phyloP scores from a whole-genome alignment of 2,888 invertebrate genomes.

The Platypus cylindrus region DNA sequence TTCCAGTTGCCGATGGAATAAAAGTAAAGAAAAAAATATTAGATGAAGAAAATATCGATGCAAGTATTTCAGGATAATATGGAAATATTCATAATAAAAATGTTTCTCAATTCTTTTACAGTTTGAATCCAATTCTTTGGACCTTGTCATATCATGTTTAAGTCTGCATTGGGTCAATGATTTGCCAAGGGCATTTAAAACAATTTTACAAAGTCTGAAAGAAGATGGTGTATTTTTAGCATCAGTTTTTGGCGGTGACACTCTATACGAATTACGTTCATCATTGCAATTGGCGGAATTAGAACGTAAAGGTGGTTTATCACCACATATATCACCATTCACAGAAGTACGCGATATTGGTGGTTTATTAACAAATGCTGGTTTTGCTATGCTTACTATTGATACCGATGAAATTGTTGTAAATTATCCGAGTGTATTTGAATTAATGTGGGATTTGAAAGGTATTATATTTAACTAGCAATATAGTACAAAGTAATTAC shows the following conservation, averaged over 20 bases:
- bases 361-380: slow-evolving; percentile 68
- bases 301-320: slow-evolving; percentile 80
- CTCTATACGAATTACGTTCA: slow-evolving; percentile 78
- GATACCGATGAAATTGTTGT: slow-evolving; percentile 87
- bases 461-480: slow-evolving; percentile 34
- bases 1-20: slow-evolving; percentile 43
- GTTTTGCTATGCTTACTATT: slow-evolving; percentile 84
- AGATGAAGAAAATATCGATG: slow-evolving; percentile 74
- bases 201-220: slow-evolving; percentile 57
- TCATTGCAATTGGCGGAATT: slow-evolving; percentile 87
- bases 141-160: slow-evolving; percentile 76
- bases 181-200: slow-evolving; percentile 71
- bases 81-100: background rate
- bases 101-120: slow-evolving; percentile 4
- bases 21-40: slow-evolving; percentile 39
- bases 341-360: slow-evolving; percentile 79
- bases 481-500: background rate
- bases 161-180: slow-evolving; percentile 97
- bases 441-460: slow-evolving; percentile 86
- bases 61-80: slow-evolving; percentile 22
- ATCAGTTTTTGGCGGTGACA: slow-evolving; percentile 90
- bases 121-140: slow-evolving; percentile 65
- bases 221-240: slow-evolving; percentile 91
- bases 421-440: slow-evolving; percentile 84
- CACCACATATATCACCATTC: slow-evolving; percentile 87